A percentile compares a stretch with the other conserved stretches of the same genome.
phyloP scores from a whole-genome alignment of 1,140 invertebrate species.

The Himalopsyche phryganea region DNA sequence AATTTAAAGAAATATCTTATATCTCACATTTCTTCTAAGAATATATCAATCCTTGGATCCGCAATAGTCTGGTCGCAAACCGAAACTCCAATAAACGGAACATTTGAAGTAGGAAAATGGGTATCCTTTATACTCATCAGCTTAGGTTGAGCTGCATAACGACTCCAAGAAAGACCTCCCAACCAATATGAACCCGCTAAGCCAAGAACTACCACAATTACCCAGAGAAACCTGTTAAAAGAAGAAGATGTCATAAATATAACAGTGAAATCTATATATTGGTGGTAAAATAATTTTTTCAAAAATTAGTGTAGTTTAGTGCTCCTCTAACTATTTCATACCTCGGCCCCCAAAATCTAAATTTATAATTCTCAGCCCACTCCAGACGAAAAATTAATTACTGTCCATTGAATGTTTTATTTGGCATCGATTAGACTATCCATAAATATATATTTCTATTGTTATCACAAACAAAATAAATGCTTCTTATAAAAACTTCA shows the following conservation, averaged over 20 bases:
- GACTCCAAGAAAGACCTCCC: neutral
- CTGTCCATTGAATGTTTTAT: no score
- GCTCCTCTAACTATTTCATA: no score
- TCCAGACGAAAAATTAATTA: no score
- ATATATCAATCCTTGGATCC: neutral
- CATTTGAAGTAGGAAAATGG: neutral
- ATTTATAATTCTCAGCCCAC: no score
- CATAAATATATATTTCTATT: no score
- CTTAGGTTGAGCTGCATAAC: neutral
- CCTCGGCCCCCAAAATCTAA: no score
- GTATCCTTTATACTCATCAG: neutral
- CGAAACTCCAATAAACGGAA: slow-evolving; percentile 5
- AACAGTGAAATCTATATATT: neutral
- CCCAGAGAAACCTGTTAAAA: slow-evolving; percentile 10
- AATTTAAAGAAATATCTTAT: no score
- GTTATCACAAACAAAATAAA: no score
- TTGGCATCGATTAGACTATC: no score
- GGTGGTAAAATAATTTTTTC: no score
- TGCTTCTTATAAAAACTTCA: no score
- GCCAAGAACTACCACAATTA: neutral
- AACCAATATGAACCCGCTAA: neutral
- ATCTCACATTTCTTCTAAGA: neutral
- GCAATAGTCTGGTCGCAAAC: slow-evolving; percentile 7
- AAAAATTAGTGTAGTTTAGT: no score
- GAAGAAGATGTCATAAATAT: neutral